Percentiles rank a stretch among this genome's conserved stretches.
Conservation (phyloP, 2,888 invertebrate genomes). For the Thyatira batis region DNA sequence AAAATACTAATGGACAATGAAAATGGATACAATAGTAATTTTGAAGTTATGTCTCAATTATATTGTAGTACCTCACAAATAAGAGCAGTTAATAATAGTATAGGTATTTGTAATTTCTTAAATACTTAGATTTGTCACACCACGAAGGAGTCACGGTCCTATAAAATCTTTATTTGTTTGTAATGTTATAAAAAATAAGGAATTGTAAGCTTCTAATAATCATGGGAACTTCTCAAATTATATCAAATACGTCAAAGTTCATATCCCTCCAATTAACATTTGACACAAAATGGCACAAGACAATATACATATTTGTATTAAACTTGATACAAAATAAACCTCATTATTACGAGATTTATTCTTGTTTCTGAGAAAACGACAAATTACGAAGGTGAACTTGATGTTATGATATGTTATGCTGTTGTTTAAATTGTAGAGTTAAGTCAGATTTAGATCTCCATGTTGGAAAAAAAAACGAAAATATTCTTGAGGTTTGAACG, state of each 20-base stretch:
- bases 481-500: constrained; percentile 4
- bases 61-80: no score
- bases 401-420: constrained; percentile 44
- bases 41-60: no score
- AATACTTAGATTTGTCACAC: no score
- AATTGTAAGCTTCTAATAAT: neutral
- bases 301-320: constrained; percentile 6
- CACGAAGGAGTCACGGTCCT: no score
- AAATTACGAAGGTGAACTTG: constrained; percentile 69
- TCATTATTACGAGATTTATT: constrained; percentile 53
- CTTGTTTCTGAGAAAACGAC: constrained; percentile 63
- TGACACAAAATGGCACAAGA: constrained; percentile 18
- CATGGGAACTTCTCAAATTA: constrained; percentile 29
- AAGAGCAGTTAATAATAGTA: no score
- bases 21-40: no score
- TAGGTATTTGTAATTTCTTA: no score
- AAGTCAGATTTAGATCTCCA: constrained; percentile 46
- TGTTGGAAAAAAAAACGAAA: constrained; percentile 9
- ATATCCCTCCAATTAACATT: constrained; percentile 44
- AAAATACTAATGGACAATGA: no score
- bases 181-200: neutral
- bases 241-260: constrained; percentile 28
- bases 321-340: constrained; percentile 30
- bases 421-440: constrained; percentile 49
- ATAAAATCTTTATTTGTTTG: no score